Base-by-base conservation (phyloP, 2,888 invertebrate species). In the Petrolisthes cinctipes region DNA sequence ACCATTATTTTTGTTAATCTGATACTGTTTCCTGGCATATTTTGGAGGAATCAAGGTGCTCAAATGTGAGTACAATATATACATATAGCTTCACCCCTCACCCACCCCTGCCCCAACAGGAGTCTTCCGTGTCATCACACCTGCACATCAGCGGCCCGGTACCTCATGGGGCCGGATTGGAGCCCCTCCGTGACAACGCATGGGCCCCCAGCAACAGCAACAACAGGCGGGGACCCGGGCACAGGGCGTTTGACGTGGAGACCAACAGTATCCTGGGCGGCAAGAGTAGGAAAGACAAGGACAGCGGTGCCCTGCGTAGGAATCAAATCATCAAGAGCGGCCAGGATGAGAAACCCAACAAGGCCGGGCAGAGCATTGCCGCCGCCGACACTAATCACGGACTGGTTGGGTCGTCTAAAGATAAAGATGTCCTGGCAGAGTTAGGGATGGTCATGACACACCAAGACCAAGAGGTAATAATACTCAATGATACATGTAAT, bases 371-470 rank as follows among this genome's bases (percentile, higher is more conserved):
- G 54, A 53, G 79, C 51, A 53, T n/a, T n/a, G 54, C 79, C 54
- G 53, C 17, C 54, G 53, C 79, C 5, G 75, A 37, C 53, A 61
- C 17, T 2, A 79, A 23, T 11, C 37, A 23, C 20, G 4, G 4
- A 81, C 37, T 20, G 51, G 54, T 20, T 56, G 73, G 54, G 9
- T 14, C 5, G 23, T 20, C 75, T 20, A 37, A 37, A 4, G 53
- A 76, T n/a, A 57, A 86, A 53, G 66, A 23, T 17, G 78, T 68
- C 53, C 75, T 89, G 56, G 85, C 78, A 23, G 83, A 83, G 20
- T 75, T 89, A 73, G 86, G 89, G n/a, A 61, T 89, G 53, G 89
- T 89, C 54, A 89, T 83, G 84, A 89, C 89, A 76, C 81, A 80
- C 51, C 37, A 80, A 66, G 89, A 89, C 66, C 89, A 89, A 54